Conservation (phyloP, 1,140 invertebrate species). For the Vanessa atalanta region DNA sequence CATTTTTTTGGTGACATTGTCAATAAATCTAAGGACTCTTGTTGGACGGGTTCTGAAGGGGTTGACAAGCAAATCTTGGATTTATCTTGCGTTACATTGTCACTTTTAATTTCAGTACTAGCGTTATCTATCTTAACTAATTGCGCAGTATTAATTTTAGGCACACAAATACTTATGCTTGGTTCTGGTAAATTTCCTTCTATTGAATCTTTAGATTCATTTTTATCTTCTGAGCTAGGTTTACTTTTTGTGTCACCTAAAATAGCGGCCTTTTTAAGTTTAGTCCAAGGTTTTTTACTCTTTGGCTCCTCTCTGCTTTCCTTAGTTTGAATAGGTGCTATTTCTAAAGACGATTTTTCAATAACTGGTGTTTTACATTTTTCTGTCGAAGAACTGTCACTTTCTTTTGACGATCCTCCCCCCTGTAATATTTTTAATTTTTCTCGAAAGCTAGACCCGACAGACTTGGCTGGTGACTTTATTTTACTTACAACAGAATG, state of each 20-base stretch:
- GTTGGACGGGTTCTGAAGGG: slow-evolving; percentile 67
- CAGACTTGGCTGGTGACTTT: slow-evolving; percentile 77
- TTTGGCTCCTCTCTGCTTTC: slow-evolving; percentile 64
- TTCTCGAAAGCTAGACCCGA: slow-evolving; percentile 74
- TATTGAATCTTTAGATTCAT: slow-evolving; percentile 44
- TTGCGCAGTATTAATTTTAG: slow-evolving; percentile 68
- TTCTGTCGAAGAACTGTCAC: slow-evolving; percentile 52
- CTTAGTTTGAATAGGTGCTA: slow-evolving; percentile 47
- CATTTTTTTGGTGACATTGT: slow-evolving; percentile 64
- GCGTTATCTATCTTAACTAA: slow-evolving; percentile 76
- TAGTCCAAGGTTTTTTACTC: slow-evolving; percentile 80
- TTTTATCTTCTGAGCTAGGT: slow-evolving; percentile 62
- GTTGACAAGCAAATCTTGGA: slow-evolving; percentile 61
- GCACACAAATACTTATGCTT: slow-evolving; percentile 61
- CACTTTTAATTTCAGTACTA: slow-evolving; percentile 61
- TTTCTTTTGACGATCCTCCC: slow-evolving; percentile 52
- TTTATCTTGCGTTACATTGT: slow-evolving; percentile 62
- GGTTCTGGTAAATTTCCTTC: slow-evolving; percentile 48
- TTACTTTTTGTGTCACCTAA: slow-evolving; percentile 73
- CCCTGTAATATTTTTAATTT: slow-evolving; percentile 76
- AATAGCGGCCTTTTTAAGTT: slow-evolving; percentile 82
- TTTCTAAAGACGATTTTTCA: slow-evolving; percentile 60
- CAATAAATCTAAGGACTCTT: slow-evolving; percentile 69
- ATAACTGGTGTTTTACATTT: slow-evolving; percentile 51
- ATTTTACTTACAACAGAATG: slow-evolving; percentile 79